These are phyloP conservation scores for Meliscaeva auricollis DNA, from an alignment of 2,888 invertebrate genomes.

Conservation along the genomic window DNA sequence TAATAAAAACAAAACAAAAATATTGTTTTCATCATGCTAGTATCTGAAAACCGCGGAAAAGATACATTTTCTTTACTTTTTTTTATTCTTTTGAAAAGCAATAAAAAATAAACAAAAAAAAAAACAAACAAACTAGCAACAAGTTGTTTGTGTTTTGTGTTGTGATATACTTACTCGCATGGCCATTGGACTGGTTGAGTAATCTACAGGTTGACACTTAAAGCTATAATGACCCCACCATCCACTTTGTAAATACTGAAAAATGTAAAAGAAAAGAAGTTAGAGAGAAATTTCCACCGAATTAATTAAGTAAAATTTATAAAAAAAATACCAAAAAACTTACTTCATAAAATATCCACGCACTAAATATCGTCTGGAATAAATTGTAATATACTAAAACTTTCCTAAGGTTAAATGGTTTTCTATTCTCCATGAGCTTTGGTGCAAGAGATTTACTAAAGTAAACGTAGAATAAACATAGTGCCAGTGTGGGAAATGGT, in stretches of 20 bases:
- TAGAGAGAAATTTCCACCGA: not conserved
- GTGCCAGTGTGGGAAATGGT: constrained; percentile 92
- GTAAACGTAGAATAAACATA: constrained; percentile 93
- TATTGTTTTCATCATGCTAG: constrained; percentile 34
- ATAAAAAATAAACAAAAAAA: not conserved
- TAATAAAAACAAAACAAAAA: constrained; percentile 4
- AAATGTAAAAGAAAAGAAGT: constrained; percentile 79
- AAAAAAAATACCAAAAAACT: constrained; percentile 78
- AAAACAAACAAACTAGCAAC: not conserved
- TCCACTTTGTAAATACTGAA: constrained; percentile 87
- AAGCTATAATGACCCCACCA: constrained; percentile 93
- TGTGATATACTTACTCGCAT: constrained; percentile 86
- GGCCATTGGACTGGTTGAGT: constrained; percentile 89
- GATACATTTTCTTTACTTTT: not conserved
- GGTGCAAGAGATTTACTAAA: constrained; percentile 93
- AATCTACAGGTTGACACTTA: constrained; percentile 95
- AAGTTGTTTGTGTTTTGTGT: not conserved
- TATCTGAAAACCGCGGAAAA: constrained; percentile 28
- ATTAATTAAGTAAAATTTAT: not conserved
- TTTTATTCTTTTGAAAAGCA: not conserved
- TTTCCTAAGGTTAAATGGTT: constrained; percentile 92
- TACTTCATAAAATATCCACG: constrained; percentile 97
- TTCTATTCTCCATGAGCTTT: constrained; percentile 94
- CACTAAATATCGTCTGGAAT: constrained; percentile 94
- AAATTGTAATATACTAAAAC: constrained; percentile 94